These are phyloP conservation scores for Carcinoscorpius rotundicauda DNA, from an alignment of 1,140 invertebrate species.

Conservation along the genomic window DNA sequence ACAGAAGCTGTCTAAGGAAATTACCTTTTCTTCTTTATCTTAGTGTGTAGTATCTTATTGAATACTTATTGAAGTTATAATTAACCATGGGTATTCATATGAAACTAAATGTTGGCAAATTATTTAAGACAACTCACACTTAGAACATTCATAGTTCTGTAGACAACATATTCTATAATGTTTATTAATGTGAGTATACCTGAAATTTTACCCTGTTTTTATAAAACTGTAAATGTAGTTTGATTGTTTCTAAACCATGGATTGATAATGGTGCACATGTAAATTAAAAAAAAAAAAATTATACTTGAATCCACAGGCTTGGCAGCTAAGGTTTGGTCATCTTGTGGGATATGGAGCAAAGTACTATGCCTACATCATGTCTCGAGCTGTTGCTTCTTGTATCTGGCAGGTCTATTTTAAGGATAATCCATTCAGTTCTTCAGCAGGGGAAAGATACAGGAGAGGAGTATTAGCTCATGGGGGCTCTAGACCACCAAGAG, in stretches of 20 bases:
- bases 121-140: too few relatives aligned
- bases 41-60: too few relatives aligned
- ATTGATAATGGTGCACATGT: background rate
- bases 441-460: slow-evolving; percentile 61
- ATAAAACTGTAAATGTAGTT: background rate
- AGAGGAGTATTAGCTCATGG: slow-evolving; percentile 67
- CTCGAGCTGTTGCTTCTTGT: slow-evolving; percentile 78
- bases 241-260: background rate
- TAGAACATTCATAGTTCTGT: too few relatives aligned
- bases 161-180: too few relatives aligned
- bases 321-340: slow-evolving; percentile 93
- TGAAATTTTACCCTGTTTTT: background rate
- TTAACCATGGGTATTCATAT: too few relatives aligned
- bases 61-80: too few relatives aligned
- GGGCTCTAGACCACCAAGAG: slow-evolving; percentile 63
- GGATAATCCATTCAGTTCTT: slow-evolving; percentile 61
- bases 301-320: slow-evolving; percentile 43
- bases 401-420: slow-evolving; percentile 87
- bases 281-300: background rate
- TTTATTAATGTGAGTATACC: background rate
- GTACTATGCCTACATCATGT: slow-evolving; percentile 95
- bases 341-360: slow-evolving; percentile 95
- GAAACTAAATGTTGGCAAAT: too few relatives aligned
- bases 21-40: too few relatives aligned
- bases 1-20: too few relatives aligned